phyloP scores from a whole-genome alignment of 2,113 vertebrate genomes.

The Candoia aspera region DNA sequence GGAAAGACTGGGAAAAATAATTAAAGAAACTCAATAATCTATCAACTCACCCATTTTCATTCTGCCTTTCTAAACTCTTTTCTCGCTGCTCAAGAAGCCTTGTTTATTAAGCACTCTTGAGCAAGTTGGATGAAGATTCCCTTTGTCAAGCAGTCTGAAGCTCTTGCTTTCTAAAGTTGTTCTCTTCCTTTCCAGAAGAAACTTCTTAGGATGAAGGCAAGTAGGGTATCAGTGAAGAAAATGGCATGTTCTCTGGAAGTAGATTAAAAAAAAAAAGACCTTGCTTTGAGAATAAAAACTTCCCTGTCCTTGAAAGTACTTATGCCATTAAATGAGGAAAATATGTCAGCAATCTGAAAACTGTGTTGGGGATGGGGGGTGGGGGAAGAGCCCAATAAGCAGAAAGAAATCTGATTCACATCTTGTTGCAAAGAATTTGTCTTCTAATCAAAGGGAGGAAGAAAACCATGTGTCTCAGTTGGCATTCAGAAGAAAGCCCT shows the following conservation, averaged over 20 bases:
- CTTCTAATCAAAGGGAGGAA: background rate
- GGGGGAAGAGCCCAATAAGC: background rate
- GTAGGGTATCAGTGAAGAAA: background rate
- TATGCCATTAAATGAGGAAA: slow-evolving; percentile 2
- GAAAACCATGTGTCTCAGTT: background rate
- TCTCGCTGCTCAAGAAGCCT: background rate
- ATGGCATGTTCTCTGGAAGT: background rate
- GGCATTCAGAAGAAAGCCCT: background rate
- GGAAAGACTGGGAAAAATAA: no score
- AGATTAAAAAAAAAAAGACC: background rate
- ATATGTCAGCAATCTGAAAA: background rate
- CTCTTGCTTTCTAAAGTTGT: background rate
- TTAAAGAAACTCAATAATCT: background rate
- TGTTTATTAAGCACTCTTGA: background rate
- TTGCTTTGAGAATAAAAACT: background rate
- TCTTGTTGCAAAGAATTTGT: background rate
- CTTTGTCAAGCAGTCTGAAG: background rate
- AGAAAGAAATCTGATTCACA: background rate
- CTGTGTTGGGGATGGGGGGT: background rate
- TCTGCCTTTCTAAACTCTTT: background rate
- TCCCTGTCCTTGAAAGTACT: background rate
- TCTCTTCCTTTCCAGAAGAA: background rate
- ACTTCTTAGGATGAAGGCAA: background rate
- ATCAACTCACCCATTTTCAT: background rate
- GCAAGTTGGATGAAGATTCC: background rate